Evolutionary conservation across 1,140 invertebrate genomes (phyloP).

Genomic region (Drosophila busckii): DNA sequence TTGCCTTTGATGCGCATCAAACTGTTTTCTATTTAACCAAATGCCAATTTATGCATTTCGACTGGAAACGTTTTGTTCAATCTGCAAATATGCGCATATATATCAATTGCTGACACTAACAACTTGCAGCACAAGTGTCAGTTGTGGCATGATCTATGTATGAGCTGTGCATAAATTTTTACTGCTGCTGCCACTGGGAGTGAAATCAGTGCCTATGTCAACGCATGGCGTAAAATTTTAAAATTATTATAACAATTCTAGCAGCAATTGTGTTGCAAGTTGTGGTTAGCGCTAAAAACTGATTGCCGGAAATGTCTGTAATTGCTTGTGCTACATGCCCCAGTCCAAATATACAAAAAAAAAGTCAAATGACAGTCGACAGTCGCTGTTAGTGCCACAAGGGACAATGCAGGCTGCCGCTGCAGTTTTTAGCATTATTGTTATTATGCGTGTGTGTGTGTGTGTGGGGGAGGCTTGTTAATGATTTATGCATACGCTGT

Average conservation of each 20-base stretch:
- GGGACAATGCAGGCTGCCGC: constrained; percentile 63
- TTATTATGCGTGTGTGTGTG: constrained; percentile 71
- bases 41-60: too few species aligned
- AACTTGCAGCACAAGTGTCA: constrained; percentile 45
- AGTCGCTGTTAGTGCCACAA: too few species aligned
- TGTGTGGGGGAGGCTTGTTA: constrained; percentile 51
- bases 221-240: constrained; percentile 51
- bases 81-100: too few species aligned
- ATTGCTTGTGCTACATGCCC: constrained; percentile 60
- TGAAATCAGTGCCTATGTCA: constrained; percentile 21
- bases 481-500: constrained; percentile 72
- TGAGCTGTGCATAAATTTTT: constrained; percentile 66
- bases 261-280: constrained; percentile 10
- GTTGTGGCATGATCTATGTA: constrained; percentile 59
- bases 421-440: constrained; percentile 73
- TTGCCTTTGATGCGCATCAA: too few species aligned
- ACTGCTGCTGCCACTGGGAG: constrained; percentile 27
- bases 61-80: too few species aligned
- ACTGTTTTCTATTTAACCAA: too few species aligned
- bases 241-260: constrained; percentile 61
- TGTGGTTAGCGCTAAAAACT: constrained; percentile 57
- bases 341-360: too few species aligned
- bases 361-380: too few species aligned
- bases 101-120: constrained; percentile 14
- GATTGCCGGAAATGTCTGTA: constrained; percentile 68